Base-by-base conservation (phyloP, 2,113 vertebrate genomes). In the Thunnus maccoyii region DNA sequence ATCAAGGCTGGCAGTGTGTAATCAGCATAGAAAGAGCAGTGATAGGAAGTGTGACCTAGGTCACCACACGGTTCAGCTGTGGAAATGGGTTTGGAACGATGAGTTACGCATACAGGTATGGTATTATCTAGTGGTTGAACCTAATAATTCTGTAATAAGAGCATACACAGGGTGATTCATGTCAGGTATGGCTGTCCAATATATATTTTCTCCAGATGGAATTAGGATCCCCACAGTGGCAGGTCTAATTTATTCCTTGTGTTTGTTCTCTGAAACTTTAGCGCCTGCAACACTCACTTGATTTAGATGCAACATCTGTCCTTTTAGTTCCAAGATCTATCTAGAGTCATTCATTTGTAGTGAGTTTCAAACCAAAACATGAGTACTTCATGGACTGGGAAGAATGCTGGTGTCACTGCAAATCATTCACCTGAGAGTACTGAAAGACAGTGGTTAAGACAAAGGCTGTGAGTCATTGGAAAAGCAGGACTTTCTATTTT, bases 11-110 rank as follows among this genome's bases (percentile, higher is more conserved):
- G 12, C 7, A 17, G 46, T 58, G 36, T 72, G 72, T 81, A 80
- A 86, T 89, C 78, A 89, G 48, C 46, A 51, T 20, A 67, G 75
- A 82, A 74, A 68, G 74, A 72, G 62, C 51, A 67, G 44, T 78
- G 78, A 84, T 73, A 75, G 75, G 62, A 27, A 27, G 70, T 63
- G 16, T 82, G 78, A 87, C 85, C 82, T 46, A 25, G 75, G 82
- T 82, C 67, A 76, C 30, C 22, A n/a, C 54, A 32, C 3, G 9
- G 64, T 32, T 83, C 54, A 62, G 32, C 61, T 76, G 57, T 48
- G 46, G 36, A 73, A 76, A 73, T 66, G 54, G 72, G 27, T 71
- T 79, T 48, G 22, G 50, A 58, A 41, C 0, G 36, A 70, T 70
- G 65, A 70, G 13, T 72, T 84, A 58, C 70, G 20, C 41, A 60